These are phyloP conservation scores for Tapera naevia DNA, from an alignment of 2,797 vertebrate species.

Conservation along the genomic window DNA sequence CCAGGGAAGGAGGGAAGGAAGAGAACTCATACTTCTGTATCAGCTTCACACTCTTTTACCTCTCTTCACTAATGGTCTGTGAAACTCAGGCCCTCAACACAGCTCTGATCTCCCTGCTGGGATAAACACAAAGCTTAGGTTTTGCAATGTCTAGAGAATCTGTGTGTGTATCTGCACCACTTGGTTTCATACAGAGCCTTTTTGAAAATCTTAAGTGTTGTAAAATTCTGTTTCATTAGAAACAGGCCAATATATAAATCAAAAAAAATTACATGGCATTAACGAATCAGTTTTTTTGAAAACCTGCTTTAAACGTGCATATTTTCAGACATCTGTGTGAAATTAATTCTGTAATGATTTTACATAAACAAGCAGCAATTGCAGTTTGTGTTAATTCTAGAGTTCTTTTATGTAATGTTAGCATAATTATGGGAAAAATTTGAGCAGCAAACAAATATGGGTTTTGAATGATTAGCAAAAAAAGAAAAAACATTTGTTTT, in stretches of 20 bases:
- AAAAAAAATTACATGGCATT: neutral
- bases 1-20: neutral
- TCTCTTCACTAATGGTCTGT: neutral
- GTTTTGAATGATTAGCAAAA: neutral
- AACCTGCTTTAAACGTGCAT: neutral
- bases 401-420: neutral
- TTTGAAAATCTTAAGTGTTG: neutral
- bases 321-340: neutral
- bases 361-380: neutral
- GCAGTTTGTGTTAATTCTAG: neutral
- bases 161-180: fast-evolving
- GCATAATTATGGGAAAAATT: neutral
- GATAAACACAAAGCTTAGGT: neutral
- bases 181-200: neutral
- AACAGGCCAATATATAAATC: neutral
- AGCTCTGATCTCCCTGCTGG: neutral
- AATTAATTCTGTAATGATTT: neutral
- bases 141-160: neutral
- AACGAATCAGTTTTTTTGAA: neutral
- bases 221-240: neutral
- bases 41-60: neutral
- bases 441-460: neutral
- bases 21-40: neutral
- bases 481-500: neutral
- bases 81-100: neutral